Conservation (phyloP, 2,888 invertebrate genomes). For the Ormyrus labotus region DNA sequence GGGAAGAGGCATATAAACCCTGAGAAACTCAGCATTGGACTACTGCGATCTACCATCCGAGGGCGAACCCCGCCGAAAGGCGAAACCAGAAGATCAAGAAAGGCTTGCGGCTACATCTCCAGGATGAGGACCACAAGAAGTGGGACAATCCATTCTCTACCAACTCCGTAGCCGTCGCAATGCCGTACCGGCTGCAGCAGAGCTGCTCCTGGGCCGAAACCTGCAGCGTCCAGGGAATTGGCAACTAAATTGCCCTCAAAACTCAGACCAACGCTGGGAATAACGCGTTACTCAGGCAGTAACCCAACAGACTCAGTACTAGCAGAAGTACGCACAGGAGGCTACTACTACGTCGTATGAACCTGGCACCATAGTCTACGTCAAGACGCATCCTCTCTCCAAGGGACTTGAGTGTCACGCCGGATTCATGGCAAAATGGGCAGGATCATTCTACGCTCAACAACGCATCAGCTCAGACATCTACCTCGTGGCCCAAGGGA, state of each 20-base stretch:
- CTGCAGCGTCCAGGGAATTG: constrained; percentile 47
- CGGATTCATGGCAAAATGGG: neutral
- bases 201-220: constrained; percentile 24
- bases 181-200: constrained; percentile 31
- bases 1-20: neutral
- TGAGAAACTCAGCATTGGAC: constrained; percentile 31
- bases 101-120: constrained; percentile 55
- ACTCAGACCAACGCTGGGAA: neutral
- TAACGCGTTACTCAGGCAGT: neutral
- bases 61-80: constrained; percentile 60
- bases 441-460: neutral
- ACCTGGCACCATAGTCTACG: neutral
- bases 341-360: neutral
- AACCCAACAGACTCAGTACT: neutral
- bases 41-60: constrained; percentile 59
- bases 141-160: constrained; percentile 45
- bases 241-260: neutral
- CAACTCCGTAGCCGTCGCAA: constrained; percentile 42
- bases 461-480: no score
- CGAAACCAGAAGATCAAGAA: constrained; percentile 62
- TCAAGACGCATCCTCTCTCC: neutral
- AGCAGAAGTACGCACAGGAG: neutral
- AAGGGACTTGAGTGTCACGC: neutral
- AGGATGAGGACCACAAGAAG: neutral
- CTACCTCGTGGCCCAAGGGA: no score